phyloP scores from a whole-genome alignment of 1,140 invertebrate species.

The Lepidurus arcticus region DNA sequence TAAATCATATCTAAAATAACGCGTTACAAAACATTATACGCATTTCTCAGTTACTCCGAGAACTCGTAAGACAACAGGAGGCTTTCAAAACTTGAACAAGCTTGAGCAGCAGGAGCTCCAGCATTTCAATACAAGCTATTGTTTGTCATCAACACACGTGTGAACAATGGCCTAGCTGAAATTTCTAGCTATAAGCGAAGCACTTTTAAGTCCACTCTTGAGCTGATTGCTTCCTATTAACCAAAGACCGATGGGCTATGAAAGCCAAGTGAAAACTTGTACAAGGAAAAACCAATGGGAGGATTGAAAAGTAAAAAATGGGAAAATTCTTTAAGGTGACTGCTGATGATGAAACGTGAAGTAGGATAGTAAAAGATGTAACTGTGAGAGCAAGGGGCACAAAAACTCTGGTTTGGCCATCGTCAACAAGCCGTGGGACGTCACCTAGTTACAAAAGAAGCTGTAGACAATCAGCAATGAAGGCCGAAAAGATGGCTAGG shows the following conservation, averaged over 20 bases:
- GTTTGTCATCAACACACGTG: background rate
- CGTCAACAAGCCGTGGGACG: conserved; percentile 16
- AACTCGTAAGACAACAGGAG: conserved; percentile 1
- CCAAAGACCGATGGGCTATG: background rate
- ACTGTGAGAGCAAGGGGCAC: background rate
- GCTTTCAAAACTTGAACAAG: conserved; percentile 13
- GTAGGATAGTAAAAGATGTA: conserved; percentile 3
- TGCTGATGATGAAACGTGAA: background rate
- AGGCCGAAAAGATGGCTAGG: conserved; percentile 3
- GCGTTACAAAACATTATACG: too few species aligned
- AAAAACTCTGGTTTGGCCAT: conserved; percentile 16
- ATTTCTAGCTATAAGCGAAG: background rate
- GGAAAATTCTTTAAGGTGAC: background rate
- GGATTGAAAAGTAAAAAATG: background rate
- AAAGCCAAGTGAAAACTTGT: background rate
- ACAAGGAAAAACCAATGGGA: background rate
- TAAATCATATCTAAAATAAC: background rate
- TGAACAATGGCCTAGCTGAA: conserved; percentile 3
- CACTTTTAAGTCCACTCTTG: background rate
- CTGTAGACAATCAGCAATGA: conserved; percentile 15
- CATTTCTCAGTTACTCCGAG: background rate
- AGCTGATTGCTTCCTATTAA: background rate
- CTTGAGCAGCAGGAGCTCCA: background rate
- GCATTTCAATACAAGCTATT: background rate
- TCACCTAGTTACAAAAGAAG: conserved; percentile 14